These are phyloP conservation scores for Onychostruthus taczanowskii DNA, from an alignment of 2,113 vertebrate genomes.

Conservation along the genomic window DNA sequence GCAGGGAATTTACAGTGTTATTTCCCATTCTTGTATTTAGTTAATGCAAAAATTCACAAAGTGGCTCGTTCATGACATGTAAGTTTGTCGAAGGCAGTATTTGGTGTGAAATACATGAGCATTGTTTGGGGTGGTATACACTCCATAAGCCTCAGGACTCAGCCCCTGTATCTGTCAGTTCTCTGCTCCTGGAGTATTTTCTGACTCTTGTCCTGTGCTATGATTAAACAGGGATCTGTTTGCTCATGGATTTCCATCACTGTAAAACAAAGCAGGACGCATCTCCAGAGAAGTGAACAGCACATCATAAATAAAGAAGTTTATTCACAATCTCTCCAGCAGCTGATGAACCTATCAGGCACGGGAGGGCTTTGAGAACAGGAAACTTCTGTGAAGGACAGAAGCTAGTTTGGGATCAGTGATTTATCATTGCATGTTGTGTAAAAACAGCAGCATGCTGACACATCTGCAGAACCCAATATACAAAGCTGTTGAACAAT, in stretches of 20 bases:
- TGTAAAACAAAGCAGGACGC: constrained; percentile 13
- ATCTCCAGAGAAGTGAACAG: neutral
- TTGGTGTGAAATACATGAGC: neutral
- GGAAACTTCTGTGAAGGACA: constrained; percentile 2
- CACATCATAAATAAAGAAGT: constrained; percentile 2
- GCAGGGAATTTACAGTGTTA: neutral
- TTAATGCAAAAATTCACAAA: neutral
- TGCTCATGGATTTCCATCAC: neutral
- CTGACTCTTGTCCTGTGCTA: neutral
- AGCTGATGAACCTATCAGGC: constrained; percentile 26
- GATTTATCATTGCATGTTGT: neutral
- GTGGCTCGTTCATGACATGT: neutral
- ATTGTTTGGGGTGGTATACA: neutral
- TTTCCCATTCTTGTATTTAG: neutral
- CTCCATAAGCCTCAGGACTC: neutral
- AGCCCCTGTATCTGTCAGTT: neutral
- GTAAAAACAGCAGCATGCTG: neutral
- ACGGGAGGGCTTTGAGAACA: neutral
- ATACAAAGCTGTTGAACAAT: neutral
- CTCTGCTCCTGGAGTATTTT: neutral
- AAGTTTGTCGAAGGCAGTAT: rapidly evolving
- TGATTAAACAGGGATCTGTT: neutral
- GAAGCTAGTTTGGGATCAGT: neutral
- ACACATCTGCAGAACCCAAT: neutral
- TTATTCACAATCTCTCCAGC: neutral